Conservation (phyloP, 2,888 invertebrate species). For the Epicampocera succincta region DNA sequence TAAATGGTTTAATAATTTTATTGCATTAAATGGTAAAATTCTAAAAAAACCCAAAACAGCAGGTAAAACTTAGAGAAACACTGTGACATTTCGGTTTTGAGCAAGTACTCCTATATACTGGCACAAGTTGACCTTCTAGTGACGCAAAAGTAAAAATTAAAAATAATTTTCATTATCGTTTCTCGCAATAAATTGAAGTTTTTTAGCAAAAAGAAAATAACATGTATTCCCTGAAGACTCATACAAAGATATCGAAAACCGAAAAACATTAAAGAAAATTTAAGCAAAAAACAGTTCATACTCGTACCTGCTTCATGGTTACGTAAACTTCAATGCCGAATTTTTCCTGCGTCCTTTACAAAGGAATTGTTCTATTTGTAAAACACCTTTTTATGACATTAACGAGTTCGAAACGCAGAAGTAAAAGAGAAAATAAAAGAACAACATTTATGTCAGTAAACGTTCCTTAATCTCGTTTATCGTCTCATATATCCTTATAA, state of each 20-base stretch:
- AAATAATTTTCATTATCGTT: constrained; percentile 26
- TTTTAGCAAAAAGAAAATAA: constrained; percentile 50
- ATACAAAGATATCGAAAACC: constrained; percentile 74
- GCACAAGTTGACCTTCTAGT: constrained; percentile 62
- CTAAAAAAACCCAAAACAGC: constrained; percentile 22
- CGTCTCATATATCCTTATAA: constrained; percentile 75
- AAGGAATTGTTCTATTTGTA: constrained; percentile 49
- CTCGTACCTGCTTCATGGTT: constrained; percentile 71
- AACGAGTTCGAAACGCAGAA: constrained; percentile 51
- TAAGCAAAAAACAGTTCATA: constrained; percentile 46
- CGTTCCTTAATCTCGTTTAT: constrained; percentile 77
- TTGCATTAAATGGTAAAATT: background rate
- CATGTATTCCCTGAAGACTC: constrained; percentile 74
- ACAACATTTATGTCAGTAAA: constrained; percentile 65
- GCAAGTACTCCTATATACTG: constrained; percentile 19
- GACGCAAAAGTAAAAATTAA: constrained; percentile 42
- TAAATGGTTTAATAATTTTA: constrained; percentile 3
- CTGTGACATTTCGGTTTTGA: constrained; percentile 20
- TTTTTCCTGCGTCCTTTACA: constrained; percentile 21
- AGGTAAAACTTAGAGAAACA: constrained; percentile 44
- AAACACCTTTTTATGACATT: constrained; percentile 60
- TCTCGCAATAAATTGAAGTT: constrained; percentile 12
- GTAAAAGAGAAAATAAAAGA: constrained; percentile 25
- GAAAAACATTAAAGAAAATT: constrained; percentile 37
- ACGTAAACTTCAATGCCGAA: constrained; percentile 52